These are phyloP conservation scores for Nannospalax galili DNA, from an alignment of 2,113 vertebrate species.

Conservation along the genomic window DNA sequence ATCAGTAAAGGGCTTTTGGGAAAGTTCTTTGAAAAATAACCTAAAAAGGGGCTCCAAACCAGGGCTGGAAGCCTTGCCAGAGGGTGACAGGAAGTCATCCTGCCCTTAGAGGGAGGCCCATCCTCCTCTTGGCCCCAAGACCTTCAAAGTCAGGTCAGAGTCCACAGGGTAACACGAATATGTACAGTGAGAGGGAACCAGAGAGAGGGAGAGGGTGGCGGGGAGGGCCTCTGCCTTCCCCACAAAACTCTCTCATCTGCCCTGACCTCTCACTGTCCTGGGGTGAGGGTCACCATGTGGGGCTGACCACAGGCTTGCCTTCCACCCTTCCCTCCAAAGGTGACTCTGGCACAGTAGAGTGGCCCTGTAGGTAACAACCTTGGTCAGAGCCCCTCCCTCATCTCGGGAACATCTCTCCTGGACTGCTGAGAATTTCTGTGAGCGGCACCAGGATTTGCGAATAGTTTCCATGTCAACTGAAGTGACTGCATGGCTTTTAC, in stretches of 20 bases:
- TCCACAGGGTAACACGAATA: neutral
- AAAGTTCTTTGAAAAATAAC: too few species aligned
- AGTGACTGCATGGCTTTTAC: neutral
- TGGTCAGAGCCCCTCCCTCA: neutral
- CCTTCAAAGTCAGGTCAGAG: neutral
- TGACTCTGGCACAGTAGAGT: neutral
- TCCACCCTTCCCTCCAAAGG: neutral
- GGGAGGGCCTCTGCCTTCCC: neutral
- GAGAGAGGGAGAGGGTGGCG: neutral
- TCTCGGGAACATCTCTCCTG: neutral
- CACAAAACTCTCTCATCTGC: neutral
- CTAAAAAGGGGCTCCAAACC: too few species aligned
- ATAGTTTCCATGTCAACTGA: neutral
- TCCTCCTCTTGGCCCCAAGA: neutral
- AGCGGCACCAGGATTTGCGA: neutral
- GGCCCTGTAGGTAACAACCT: neutral
- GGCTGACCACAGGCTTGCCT: neutral
- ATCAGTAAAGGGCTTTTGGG: too few species aligned
- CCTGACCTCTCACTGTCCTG: neutral
- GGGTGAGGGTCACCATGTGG: too few species aligned
- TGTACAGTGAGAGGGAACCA: neutral
- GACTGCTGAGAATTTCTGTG: neutral
- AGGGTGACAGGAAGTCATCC: neutral
- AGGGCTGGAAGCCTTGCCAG: too few species aligned
- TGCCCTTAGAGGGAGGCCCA: neutral